Evolutionary conservation across 2,797 vertebrate genomes (phyloP).

Genomic region (Sternotherus odoratus): DNA sequence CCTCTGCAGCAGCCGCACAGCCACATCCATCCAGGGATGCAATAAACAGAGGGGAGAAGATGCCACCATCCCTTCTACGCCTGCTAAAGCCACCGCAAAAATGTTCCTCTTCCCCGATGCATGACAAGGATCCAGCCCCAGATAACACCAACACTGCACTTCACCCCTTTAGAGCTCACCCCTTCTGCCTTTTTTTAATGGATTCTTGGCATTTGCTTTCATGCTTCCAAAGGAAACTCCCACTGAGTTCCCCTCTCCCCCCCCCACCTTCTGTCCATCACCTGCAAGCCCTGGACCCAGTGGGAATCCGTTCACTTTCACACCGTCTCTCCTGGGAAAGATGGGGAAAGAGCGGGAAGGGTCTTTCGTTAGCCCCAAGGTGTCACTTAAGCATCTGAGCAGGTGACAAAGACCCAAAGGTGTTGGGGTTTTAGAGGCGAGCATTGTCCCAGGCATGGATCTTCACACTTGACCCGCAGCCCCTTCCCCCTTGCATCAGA

Average conservation of each 20-base stretch:
- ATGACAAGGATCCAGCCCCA: background rate
- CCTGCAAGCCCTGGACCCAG: background rate
- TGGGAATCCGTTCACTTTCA: background rate
- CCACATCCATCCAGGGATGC: background rate
- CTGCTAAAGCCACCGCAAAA: background rate
- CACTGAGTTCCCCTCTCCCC: background rate
- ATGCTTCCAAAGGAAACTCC: background rate
- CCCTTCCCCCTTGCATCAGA: rapidly evolving
- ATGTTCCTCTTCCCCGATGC: background rate
- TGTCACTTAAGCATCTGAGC: rapidly evolving
- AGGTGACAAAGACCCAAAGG: rapidly evolving
- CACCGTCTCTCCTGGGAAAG: background rate
- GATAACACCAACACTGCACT: background rate
- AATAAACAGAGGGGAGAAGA: background rate
- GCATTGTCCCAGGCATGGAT: background rate
- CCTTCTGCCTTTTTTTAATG: background rate
- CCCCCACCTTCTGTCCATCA: background rate
- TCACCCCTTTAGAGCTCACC: background rate
- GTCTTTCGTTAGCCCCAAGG: rapidly evolving
- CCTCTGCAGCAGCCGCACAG: background rate
- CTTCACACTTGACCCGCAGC: background rate
- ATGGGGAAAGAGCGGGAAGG: rapidly evolving
- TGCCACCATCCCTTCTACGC: background rate
- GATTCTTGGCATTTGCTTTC: background rate
- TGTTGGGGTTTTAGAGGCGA: background rate